Evolutionary conservation across 1,140 invertebrate species (phyloP), one percentile per base, ranked within the genome.

Genomic region (Caenorhabditis tropicalis): DNA sequence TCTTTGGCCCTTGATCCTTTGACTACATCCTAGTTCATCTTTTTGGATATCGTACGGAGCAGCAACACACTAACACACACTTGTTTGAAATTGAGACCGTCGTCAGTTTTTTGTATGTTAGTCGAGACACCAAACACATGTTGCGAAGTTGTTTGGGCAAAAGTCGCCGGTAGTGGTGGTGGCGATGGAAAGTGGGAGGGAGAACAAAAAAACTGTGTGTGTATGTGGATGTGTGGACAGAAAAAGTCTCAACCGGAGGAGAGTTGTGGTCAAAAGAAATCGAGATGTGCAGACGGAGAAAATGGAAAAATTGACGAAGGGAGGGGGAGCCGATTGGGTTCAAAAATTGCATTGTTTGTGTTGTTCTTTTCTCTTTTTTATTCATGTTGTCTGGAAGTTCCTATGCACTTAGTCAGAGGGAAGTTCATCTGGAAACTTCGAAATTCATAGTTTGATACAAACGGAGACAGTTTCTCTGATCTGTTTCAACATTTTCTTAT

Each of bases 91-190:
- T 74, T 43, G 65, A 74, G 36, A 74, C 58, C 15, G 10, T 31
- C 65, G 12, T 12, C 21, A 7, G 36, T 33, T 65, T 74, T 74
- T 39, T 16, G 4, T 12, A 46, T 16, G 16, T n/a, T 51, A 6
- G 24, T 27, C 36, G 5, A 43, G 36, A 74, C 65, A 74, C 33
- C n/a, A n/a, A 39, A 46, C 65, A 74, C 33, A 74, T 74, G 65
- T 74, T 74, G 65, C 65, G 65, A 74, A 43, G 65, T 74, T 74
- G 65, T 43, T 74, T 43, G 65, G 65, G 19, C 58, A 74, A 74
- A 74, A 74, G 65, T 74, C 33, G 65, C 36, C 65, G 36, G 60
- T 33, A 33, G 53, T n/a, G 49, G 15, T 16, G n/a, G n/a, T 51
- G 49, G n/a, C 15, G 21, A 21, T 12, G 49, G 7, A n/a, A n/a